Evolutionary conservation across 1,140 invertebrate genomes (phyloP).

Genomic region (Drosophila nigrodunni): DNA sequence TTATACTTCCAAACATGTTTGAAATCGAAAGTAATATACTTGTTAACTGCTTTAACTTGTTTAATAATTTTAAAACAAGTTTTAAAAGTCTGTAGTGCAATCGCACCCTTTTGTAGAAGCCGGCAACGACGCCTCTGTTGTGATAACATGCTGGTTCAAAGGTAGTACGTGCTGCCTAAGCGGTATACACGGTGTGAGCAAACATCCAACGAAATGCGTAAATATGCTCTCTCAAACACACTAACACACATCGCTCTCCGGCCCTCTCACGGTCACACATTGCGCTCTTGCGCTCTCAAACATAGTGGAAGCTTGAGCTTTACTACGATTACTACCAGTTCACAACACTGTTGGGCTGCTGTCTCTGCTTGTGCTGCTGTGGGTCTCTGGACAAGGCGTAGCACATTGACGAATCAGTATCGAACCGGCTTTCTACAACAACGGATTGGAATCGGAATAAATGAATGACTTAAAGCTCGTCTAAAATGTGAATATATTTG

Average conservation of each 20-base stretch:
- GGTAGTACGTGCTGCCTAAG: constrained; percentile 48
- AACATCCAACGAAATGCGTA: constrained; percentile 70
- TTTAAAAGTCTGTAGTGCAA: background rate
- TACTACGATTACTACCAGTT: constrained; percentile 73
- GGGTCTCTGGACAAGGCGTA: constrained; percentile 69
- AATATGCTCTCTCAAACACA: constrained; percentile 40
- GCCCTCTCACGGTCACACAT: constrained; percentile 32
- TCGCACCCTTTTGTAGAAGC: constrained; percentile 27
- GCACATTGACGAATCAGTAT: constrained; percentile 77
- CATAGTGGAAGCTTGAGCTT: constrained; percentile 57
- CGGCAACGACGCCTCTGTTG: constrained; percentile 54
- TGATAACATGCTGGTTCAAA: constrained; percentile 51
- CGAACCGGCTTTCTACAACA: constrained; percentile 84
- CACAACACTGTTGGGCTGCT: constrained; percentile 40
- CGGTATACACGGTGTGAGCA: constrained; percentile 24
- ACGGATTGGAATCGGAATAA: constrained; percentile 76
- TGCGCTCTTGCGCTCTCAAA: constrained; percentile 25
- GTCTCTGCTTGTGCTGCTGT: constrained; percentile 31
- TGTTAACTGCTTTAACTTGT: background rate
- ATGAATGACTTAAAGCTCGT: constrained; percentile 54
- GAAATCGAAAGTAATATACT: background rate
- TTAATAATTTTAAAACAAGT: constrained; percentile 1
- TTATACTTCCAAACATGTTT: background rate
- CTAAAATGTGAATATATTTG: constrained; percentile 59
- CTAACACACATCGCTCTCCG: constrained; percentile 8